A percentile compares a stretch with the other conserved stretches of the same genome.
Evolutionary conservation across 2,888 invertebrate genomes (phyloP).

Genomic region (Hirudinaria manillensis): DNA sequence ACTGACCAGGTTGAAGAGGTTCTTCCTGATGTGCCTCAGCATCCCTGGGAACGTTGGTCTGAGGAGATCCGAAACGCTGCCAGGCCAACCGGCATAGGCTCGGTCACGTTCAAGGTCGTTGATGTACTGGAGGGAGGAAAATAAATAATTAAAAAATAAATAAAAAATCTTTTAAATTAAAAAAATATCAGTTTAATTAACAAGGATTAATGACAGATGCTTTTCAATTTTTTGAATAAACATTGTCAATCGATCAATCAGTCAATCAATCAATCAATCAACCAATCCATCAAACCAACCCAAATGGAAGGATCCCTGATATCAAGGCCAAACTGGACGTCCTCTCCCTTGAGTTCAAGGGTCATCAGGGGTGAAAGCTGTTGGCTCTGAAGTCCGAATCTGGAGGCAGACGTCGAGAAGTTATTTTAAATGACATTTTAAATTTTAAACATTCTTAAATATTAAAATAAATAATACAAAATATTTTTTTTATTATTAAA

Average conservation of each 20-base stretch:
- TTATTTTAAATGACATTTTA: too few species aligned
- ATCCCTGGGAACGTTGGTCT: constrained; percentile 97
- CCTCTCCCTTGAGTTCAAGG: constrained; percentile 52
- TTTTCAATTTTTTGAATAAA: too few species aligned
- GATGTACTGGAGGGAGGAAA: constrained; percentile 65
- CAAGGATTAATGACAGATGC: neutral
- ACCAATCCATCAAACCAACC: neutral
- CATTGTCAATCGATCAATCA: too few species aligned
- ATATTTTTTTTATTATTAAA: too few species aligned
- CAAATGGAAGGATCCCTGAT: constrained; percentile 80
- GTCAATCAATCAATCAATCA: too few species aligned
- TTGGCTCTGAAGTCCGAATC: constrained; percentile 27
- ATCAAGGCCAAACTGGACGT: constrained; percentile 76
- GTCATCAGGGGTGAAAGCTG: constrained; percentile 54
- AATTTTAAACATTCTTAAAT: too few species aligned
- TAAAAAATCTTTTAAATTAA: neutral
- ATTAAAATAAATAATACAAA: too few species aligned
- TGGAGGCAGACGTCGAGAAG: neutral
- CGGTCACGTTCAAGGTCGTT: constrained; percentile 89
- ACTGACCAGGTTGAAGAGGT: constrained; percentile 59
- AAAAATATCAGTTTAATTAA: neutral
- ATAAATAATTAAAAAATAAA: neutral
- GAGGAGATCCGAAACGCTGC: constrained; percentile 78
- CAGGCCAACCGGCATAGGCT: constrained; percentile 81
- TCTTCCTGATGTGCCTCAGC: constrained; percentile 65